A percentile compares a stretch with the other conserved stretches of the same genome.
phyloP scores from a whole-genome alignment of 2,888 invertebrate genomes.

The Lithophane ornitopus region DNA sequence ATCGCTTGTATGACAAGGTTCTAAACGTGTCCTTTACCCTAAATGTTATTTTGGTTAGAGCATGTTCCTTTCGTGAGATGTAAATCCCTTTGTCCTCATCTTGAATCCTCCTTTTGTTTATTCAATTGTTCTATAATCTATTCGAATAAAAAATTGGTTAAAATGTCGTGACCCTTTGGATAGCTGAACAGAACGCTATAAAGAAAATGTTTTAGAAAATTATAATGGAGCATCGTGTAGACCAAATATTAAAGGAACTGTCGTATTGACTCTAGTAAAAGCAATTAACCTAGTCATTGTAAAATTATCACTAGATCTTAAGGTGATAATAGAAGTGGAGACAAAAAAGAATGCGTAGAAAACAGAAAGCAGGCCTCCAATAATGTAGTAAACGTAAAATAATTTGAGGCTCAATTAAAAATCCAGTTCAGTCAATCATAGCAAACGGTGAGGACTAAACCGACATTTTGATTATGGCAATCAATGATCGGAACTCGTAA shows the following conservation, averaged over 20 bases:
- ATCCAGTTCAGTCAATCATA: constrained; percentile 19
- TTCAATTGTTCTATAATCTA: constrained; percentile 35
- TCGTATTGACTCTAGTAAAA: constrained; percentile 22
- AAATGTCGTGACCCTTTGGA: constrained; percentile 24
- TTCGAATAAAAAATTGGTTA: constrained; percentile 38
- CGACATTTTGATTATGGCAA: constrained; percentile 33
- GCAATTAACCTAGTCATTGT: constrained; percentile 23
- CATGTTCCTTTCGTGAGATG: constrained; percentile 46
- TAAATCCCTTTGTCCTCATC: constrained; percentile 49
- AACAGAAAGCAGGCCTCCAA: constrained; percentile 4
- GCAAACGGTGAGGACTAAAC: constrained; percentile 35
- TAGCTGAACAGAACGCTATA: constrained; percentile 8
- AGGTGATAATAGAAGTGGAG: constrained; percentile 12
- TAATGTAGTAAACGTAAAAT: constrained; percentile 4
- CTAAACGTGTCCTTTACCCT: constrained; percentile 51
- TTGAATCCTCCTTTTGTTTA: constrained; percentile 25
- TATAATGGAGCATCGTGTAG: constrained; percentile 30
- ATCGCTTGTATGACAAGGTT: constrained; percentile 52
- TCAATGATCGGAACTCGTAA: constrained; percentile 26
- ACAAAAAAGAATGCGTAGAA: background rate
- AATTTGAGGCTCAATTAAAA: constrained; percentile 11
- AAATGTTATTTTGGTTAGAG: constrained; percentile 59
- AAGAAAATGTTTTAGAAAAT: constrained; percentile 38
- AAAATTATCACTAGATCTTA: constrained; percentile 22
- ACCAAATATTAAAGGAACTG: constrained; percentile 24